Percentiles rank a stretch among this genome's conserved stretches.
Conservation (phyloP, 1,140 invertebrate species). For the Cryptotermes secundus region DNA sequence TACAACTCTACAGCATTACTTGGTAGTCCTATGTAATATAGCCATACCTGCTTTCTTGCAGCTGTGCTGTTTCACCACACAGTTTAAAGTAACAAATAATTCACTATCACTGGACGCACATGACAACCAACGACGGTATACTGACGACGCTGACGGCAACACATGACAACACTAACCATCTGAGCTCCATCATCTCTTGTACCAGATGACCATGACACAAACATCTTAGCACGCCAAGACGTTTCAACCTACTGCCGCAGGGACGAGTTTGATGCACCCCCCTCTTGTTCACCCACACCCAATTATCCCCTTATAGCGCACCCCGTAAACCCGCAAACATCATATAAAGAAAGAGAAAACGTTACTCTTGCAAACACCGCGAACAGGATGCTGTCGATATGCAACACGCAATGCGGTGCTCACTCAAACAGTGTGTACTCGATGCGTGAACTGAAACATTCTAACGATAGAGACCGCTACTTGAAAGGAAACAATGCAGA, state of each 20-base stretch:
- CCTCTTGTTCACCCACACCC: background rate
- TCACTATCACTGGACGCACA: background rate
- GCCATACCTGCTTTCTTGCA: background rate
- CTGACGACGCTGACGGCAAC: background rate
- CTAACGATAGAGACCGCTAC: background rate
- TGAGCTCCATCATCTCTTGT: conserved; percentile 3
- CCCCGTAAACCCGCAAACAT: background rate
- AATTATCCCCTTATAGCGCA: background rate
- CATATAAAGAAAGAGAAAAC: background rate
- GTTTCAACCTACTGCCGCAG: background rate
- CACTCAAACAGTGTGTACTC: background rate
- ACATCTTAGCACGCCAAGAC: background rate
- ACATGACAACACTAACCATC: conserved; percentile 8
- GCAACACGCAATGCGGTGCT: background rate
- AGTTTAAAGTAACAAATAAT: background rate
- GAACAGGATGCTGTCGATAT: background rate
- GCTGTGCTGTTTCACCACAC: background rate
- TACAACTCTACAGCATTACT: no score
- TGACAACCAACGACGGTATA: background rate
- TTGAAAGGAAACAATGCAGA: background rate
- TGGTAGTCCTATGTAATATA: no score
- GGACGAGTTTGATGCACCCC: background rate
- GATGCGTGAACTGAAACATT: background rate
- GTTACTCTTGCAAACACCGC: background rate
- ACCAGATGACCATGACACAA: conserved; percentile 10